Percentiles rank a stretch among this genome's conserved stretches.
These are phyloP conservation scores for Pelusios castaneus DNA, from an alignment of 2,113 vertebrate species.

Conservation along the genomic window DNA sequence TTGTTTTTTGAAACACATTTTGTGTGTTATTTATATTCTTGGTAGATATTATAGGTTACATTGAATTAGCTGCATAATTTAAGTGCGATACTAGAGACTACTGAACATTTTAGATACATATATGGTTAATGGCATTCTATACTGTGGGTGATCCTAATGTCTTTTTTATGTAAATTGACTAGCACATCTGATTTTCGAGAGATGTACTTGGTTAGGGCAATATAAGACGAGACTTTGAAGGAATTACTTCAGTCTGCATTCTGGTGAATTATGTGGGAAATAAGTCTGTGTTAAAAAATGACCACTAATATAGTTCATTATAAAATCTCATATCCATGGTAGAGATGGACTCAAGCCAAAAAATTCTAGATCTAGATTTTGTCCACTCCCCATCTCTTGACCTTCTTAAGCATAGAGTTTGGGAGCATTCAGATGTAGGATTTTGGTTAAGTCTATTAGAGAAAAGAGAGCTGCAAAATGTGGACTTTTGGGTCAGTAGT, in stretches of 20 bases:
- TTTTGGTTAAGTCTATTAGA: not conserved
- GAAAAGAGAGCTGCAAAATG: not conserved
- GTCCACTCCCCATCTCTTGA: not conserved
- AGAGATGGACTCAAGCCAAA: constrained; percentile 18
- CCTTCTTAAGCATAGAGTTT: not conserved
- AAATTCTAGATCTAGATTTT: not conserved
- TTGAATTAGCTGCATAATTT: constrained; percentile 33
- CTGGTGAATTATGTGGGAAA: constrained; percentile 35
- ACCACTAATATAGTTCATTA: not conserved
- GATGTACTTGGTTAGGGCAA: constrained; percentile 20
- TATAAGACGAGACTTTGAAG: constrained; percentile 26
- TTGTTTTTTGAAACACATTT: constrained; percentile 55
- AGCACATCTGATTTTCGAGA: constrained; percentile 14
- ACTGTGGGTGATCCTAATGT: not conserved
- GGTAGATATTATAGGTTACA: constrained; percentile 30
- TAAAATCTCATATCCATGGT: not conserved
- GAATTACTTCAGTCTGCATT: constrained; percentile 59
- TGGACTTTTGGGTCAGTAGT: not conserved
- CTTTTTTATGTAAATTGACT: constrained; percentile 28
- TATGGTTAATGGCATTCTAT: not conserved
- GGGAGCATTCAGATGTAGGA: not conserved
- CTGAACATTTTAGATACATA: constrained; percentile 11
- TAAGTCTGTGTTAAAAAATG: constrained; percentile 11
- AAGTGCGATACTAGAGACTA: constrained; percentile 41
- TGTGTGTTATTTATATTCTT: constrained; percentile 50